Evolutionary conservation across 2,888 invertebrate species (phyloP).

Genomic region (Melanostoma scalare): DNA sequence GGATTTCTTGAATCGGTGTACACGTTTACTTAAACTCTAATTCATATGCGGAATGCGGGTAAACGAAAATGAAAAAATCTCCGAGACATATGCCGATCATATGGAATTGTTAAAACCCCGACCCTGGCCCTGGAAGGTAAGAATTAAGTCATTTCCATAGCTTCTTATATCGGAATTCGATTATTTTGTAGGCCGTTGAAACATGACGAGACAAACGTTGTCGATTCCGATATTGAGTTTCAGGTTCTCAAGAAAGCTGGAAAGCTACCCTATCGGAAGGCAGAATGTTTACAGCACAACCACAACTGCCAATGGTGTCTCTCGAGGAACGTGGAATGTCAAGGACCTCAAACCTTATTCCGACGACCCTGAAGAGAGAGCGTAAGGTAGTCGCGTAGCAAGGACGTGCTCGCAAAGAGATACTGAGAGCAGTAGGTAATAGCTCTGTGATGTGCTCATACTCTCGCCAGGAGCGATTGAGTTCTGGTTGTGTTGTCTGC

Average conservation of each 20-base stretch:
- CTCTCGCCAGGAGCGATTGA: no score
- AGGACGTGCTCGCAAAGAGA: no score
- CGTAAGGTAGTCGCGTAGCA: no score
- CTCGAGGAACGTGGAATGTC: slow-evolving; percentile 80
- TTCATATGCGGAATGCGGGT: no score
- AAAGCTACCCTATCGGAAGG: slow-evolving; percentile 77
- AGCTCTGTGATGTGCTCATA: no score
- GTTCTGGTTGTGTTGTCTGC: no score
- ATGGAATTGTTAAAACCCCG: slow-evolving; percentile 81
- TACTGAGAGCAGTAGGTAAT: no score
- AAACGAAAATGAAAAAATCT: slow-evolving; percentile 82
- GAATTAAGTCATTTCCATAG: slow-evolving; percentile 5
- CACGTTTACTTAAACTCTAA: no score
- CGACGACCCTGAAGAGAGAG: no score
- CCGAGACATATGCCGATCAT: slow-evolving; percentile 81
- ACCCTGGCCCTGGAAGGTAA: slow-evolving; percentile 81
- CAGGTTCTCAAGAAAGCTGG: slow-evolving; percentile 79
- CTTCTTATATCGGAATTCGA: background rate
- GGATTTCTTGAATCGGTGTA: no score
- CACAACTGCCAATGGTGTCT: slow-evolving; percentile 77
- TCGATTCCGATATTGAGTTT: slow-evolving; percentile 79
- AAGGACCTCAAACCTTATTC: no score
- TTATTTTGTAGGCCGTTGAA: slow-evolving; percentile 73
- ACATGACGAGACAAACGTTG: slow-evolving; percentile 77
- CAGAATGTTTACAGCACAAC: slow-evolving; percentile 75